These are phyloP conservation scores for Eulithis prunata DNA, from an alignment of 2,888 invertebrate species.

Conservation along the genomic window DNA sequence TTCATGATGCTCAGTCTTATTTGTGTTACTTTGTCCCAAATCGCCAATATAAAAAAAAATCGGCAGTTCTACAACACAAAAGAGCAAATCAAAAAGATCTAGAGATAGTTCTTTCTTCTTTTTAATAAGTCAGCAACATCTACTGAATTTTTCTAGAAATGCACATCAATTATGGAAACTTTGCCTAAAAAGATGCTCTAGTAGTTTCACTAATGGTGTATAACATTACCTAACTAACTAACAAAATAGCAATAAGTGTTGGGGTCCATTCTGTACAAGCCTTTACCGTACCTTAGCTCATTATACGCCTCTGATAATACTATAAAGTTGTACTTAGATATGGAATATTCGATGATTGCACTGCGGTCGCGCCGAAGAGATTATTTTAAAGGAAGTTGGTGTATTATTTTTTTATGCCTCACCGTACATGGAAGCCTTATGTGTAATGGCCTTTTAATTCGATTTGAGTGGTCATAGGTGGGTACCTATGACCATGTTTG, in stretches of 20 bases:
- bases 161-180: no score
- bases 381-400: conserved; percentile 57
- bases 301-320: conserved; percentile 81
- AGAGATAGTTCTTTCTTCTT: no score
- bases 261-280: conserved; percentile 30
- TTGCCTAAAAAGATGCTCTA: no score
- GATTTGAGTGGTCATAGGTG: conserved; percentile 51
- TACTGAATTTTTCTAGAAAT: no score
- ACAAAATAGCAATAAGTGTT: neutral
- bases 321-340: conserved; percentile 79
- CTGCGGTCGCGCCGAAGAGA: conserved; percentile 40
- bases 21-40: no score
- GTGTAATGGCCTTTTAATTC: conserved; percentile 56
- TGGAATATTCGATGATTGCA: conserved; percentile 69
- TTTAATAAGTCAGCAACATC: no score
- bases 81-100: no score
- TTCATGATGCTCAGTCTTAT: no score
- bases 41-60: no score
- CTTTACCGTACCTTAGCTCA: conserved; percentile 77
- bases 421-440: conserved; percentile 49
- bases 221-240: no score
- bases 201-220: no score
- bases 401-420: conserved; percentile 50
- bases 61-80: no score
- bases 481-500: conserved; percentile 32